Evolutionary conservation across 1,140 invertebrate genomes (phyloP).

Genomic region (Euura saliciscinereae): DNA sequence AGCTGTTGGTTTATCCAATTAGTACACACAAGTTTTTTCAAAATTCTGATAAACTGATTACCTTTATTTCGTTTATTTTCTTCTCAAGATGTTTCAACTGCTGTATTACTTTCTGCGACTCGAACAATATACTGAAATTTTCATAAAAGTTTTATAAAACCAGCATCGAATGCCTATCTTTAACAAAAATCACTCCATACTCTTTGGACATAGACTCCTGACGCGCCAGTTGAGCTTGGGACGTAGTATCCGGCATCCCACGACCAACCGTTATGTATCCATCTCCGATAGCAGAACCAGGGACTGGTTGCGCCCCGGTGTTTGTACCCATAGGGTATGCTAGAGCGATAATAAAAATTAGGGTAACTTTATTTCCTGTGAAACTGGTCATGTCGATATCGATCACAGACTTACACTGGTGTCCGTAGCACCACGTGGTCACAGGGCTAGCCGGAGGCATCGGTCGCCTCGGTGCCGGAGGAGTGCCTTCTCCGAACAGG

Average conservation of each 20-base stretch:
- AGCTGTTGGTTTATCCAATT: constrained; percentile 40
- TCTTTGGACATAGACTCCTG: constrained; percentile 56
- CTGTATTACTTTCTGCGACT: constrained; percentile 68
- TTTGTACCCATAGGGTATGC: constrained; percentile 48
- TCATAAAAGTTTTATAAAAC: not conserved
- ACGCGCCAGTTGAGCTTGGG: constrained; percentile 44
- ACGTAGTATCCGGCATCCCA: constrained; percentile 44
- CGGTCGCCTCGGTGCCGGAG: constrained; percentile 56
- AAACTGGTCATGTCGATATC: constrained; percentile 10
- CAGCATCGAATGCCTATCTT: not conserved
- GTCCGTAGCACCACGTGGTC: constrained; percentile 60
- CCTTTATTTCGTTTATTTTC: constrained; percentile 71
- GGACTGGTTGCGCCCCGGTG: constrained; percentile 43
- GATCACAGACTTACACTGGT: constrained; percentile 50
- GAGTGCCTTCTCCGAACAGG: constrained; percentile 51
- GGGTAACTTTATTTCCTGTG: not conserved
- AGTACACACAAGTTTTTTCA: constrained; percentile 6
- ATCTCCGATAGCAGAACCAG: constrained; percentile 46
- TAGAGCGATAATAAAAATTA: constrained; percentile 27
- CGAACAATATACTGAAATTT: constrained; percentile 59
- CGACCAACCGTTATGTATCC: constrained; percentile 60
- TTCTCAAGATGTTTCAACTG: constrained; percentile 70
- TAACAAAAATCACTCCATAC: constrained; percentile 33
- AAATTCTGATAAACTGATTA: constrained; percentile 37
- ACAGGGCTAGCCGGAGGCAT: constrained; percentile 63